Conservation (phyloP, 2,888 invertebrate species). For the Ferdinandea cuprea region DNA sequence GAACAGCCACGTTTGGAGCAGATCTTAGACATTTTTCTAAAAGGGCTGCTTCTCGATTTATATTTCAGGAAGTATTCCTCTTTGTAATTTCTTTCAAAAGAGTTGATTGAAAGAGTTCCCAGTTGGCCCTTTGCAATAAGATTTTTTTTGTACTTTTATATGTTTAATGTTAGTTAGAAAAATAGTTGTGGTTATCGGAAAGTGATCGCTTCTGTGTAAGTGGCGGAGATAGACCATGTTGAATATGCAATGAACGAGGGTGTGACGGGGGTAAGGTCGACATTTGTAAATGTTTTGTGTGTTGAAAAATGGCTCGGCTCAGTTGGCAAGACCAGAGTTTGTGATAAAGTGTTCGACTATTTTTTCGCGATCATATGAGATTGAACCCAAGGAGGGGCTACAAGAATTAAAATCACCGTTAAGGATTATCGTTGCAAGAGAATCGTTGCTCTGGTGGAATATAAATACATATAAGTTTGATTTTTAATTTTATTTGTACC, state of each 20-base stretch:
- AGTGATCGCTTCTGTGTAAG: conserved; percentile 33
- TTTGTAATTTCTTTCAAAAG: conserved; percentile 6
- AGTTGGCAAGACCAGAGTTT: conserved; percentile 18
- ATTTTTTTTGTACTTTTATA: conserved; percentile 2
- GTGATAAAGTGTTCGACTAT: conserved; percentile 47
- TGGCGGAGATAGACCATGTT: conserved; percentile 24
- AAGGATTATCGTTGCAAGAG: too few species aligned
- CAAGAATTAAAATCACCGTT: neutral
- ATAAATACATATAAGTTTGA: too few species aligned
- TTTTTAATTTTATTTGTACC: too few species aligned
- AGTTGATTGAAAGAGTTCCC: conserved; percentile 18
- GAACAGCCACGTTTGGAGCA: conserved; percentile 17
- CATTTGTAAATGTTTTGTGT: too few species aligned
- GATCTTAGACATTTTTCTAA: neutral
- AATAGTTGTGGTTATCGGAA: conserved; percentile 20
- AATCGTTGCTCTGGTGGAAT: too few species aligned
- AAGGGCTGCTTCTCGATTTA: conserved; percentile 11
- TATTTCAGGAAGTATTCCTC: neutral
- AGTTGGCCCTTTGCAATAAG: conserved; percentile 14
- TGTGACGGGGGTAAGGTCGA: too few species aligned
- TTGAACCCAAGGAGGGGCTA: neutral
- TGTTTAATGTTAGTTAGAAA: conserved; percentile 9
- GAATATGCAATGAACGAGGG: conserved; percentile 8
- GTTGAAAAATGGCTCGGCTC: too few species aligned
- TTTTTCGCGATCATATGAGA: conserved; percentile 13